These are phyloP conservation scores for Latheticus oryzae DNA, from an alignment of 2,888 invertebrate species.

Conservation along the genomic window DNA sequence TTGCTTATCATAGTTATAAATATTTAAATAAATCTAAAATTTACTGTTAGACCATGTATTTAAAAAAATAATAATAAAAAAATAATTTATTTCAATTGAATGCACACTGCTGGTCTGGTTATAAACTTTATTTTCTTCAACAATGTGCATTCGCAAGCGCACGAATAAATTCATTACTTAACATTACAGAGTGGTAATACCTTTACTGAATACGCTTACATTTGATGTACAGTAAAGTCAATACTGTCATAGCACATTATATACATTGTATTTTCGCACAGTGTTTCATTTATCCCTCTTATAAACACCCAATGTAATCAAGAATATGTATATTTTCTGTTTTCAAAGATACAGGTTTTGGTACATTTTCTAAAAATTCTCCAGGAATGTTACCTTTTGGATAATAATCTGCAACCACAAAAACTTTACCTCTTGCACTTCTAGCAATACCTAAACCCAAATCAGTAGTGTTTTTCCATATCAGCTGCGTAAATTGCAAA, in stretches of 20 bases:
- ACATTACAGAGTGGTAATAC: slow-evolving; percentile 53
- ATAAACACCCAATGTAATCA: too few relatives aligned
- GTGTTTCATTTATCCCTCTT: slow-evolving; percentile 44
- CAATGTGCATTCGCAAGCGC: slow-evolving; percentile 41
- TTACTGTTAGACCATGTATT: slow-evolving; percentile 39
- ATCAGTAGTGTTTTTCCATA: background rate
- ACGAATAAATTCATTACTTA: slow-evolving; percentile 40
- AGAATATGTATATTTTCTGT: too few relatives aligned
- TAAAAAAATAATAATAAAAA: slow-evolving; percentile 38
- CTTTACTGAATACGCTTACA: slow-evolving; percentile 59
- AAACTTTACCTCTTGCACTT: background rate
- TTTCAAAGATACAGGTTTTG: too few relatives aligned
- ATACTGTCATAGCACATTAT: slow-evolving; percentile 58
- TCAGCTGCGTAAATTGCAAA: background rate
- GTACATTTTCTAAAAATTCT: too few relatives aligned
- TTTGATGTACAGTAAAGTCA: slow-evolving; percentile 58
- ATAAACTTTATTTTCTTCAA: slow-evolving; percentile 19
- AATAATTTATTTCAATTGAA: slow-evolving; percentile 28
- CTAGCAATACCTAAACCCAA: background rate
- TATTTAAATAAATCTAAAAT: slow-evolving; percentile 41
- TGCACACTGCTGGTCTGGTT: slow-evolving; percentile 33
- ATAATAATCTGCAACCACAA: slow-evolving; percentile 2
- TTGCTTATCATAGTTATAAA: slow-evolving; percentile 46
- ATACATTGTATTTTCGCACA: slow-evolving; percentile 58
- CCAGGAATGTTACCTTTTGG: slow-evolving; percentile 2